phyloP scores from a whole-genome alignment of 2,888 invertebrate genomes.

The Coleophora deauratella region DNA sequence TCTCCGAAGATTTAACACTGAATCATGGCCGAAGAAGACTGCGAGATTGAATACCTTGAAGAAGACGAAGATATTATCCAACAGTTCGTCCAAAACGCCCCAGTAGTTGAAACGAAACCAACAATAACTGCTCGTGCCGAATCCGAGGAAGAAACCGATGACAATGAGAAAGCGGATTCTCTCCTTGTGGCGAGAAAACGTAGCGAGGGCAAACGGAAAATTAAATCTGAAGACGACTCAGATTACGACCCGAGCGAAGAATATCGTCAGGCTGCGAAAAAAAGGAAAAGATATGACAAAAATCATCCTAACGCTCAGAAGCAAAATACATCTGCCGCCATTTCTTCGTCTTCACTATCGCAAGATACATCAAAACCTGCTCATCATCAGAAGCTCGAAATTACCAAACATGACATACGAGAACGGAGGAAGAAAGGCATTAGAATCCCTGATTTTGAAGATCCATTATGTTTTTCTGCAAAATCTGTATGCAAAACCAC shows the following conservation, averaged over 20 bases:
- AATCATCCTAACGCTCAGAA: no score
- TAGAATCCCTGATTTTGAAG: conserved; percentile 54
- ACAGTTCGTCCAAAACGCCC: conserved; percentile 40
- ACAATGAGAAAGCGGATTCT: conserved; percentile 12
- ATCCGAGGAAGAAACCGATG: no score
- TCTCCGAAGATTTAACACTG: no score
- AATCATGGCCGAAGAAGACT: conserved; percentile 39
- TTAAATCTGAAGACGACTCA: conserved; percentile 43
- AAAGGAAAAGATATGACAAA: no score
- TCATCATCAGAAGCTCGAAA: no score
- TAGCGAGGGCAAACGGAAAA: conserved; percentile 20
- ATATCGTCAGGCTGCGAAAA: neutral
- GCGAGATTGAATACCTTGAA: conserved; percentile 62
- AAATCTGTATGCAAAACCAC: conserved; percentile 33
- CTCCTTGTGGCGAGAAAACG: conserved; percentile 33
- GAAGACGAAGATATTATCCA: conserved; percentile 63
- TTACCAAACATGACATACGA: conserved; percentile 1
- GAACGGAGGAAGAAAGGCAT: conserved; percentile 34
- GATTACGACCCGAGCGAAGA: conserved; percentile 53
- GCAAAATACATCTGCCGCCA: no score
- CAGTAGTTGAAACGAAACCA: neutral
- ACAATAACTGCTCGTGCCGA: neutral
- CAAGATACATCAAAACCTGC: neutral
- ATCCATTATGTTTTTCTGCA: conserved; percentile 56
- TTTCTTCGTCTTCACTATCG: no score